phyloP scores from a whole-genome alignment of 2,888 invertebrate genomes.

The Folsomia manolachei region DNA sequence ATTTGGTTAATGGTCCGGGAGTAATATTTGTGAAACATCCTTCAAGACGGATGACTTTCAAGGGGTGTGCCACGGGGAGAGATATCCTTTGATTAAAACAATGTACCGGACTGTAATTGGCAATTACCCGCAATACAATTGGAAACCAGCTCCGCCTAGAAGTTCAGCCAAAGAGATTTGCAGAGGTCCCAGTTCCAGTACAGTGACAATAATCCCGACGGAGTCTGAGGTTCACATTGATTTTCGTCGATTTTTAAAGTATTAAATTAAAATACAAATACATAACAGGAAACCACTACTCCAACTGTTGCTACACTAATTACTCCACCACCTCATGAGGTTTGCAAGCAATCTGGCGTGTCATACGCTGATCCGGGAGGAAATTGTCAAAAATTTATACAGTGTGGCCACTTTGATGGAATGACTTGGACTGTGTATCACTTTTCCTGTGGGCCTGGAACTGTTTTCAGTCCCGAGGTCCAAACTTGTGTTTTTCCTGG shows the following conservation, averaged over 20 bases:
- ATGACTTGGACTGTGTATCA: constrained; percentile 19
- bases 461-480: constrained; percentile 27
- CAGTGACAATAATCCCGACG: no score
- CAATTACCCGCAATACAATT: neutral
- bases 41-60: constrained; percentile 41
- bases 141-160: constrained; percentile 6
- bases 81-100: neutral
- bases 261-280: no score
- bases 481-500: constrained; percentile 25
- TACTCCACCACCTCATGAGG: neutral
- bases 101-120: neutral
- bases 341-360: neutral
- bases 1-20: neutral
- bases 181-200: constrained; percentile 24
- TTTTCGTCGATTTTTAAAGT: no score
- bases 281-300: no score
- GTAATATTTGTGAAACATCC: neutral
- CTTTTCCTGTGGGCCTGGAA: constrained; percentile 31
- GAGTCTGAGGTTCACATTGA: no score
- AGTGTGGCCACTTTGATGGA: constrained; percentile 25
- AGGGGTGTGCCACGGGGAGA: constrained; percentile 31
- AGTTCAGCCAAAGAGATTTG: constrained; percentile 24
- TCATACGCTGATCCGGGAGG: constrained; percentile 31
- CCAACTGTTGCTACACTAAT: no score
- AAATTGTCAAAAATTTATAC: constrained; percentile 26